Base-by-base conservation (phyloP, 2,113 vertebrate species). In the Elephas maximus region DNA sequence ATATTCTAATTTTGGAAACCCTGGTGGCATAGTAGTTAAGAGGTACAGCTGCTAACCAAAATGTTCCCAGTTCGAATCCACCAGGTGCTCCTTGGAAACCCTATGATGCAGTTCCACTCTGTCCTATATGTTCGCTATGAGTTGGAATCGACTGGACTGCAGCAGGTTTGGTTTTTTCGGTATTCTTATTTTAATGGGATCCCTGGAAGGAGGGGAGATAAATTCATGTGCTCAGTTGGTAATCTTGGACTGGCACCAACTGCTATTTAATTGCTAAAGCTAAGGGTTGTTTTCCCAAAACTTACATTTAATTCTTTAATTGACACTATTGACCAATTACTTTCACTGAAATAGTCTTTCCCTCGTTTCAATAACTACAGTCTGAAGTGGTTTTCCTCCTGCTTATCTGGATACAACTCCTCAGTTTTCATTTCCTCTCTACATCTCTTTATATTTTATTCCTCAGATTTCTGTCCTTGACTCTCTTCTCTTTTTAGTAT, bases 131-230 rank as follows among this genome's bases (percentile, higher is more conserved):
- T 37, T 37, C 37, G 37, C 37, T 37, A 37, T 37, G 37, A 37
- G 37, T 37, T 37, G 37, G 37, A 37, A 37, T 37, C 37, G 37
- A 37, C 37, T 37, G 2, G 37, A 37, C 37, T 37, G 37, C 37
- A 37, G 37, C 37, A 37, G 37, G 37, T 37, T 37, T 37, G 37
- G 37, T 37, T 37, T 37, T 37, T 37, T 37, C 37, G 37, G 37
- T 37, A 37, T 37, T 85, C 23, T 88, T 77, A 71, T 93, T 95
- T 74, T 88, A 77, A 71, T 53, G 81, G 71, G 6, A 62, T 82
- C 37, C 23, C 0, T 81, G 30, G 45, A 77, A 37, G 9, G 37
- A 86, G 87, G 84, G 48, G 12, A 78, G 78, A 65, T 91, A 15
- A 23, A 76, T 57, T 88, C 15, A 30, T 41, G 44, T 7, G 37